phyloP scores from a whole-genome alignment of 1,140 invertebrate genomes.

The Chlorops oryzae region DNA sequence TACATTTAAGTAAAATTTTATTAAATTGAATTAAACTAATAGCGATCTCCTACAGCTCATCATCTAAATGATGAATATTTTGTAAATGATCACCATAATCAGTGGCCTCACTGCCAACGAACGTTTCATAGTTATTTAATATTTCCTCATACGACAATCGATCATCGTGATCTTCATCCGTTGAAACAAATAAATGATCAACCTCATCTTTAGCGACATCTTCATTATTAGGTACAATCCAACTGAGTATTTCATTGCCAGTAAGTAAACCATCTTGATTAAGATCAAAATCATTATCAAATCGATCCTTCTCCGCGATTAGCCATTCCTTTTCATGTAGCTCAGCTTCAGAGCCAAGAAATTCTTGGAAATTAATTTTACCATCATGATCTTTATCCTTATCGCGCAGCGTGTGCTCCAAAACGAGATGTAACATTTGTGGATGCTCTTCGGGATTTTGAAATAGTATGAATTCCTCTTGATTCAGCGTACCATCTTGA shows the following conservation, averaged over 20 bases:
- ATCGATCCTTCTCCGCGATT: constrained; percentile 80
- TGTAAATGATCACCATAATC: constrained; percentile 87
- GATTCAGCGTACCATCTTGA: constrained; percentile 70
- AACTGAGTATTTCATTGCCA: constrained; percentile 73
- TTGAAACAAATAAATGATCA: constrained; percentile 80
- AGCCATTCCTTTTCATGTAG: constrained; percentile 77
- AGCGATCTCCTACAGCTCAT: constrained; percentile 67
- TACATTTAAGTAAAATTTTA: no score
- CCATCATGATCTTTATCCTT: constrained; percentile 84
- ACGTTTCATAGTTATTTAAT: constrained; percentile 80
- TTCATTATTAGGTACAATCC: constrained; percentile 88
- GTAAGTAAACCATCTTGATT: constrained; percentile 80
- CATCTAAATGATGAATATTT: constrained; percentile 68
- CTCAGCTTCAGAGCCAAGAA: constrained; percentile 65
- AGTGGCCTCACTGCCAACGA: constrained; percentile 95
- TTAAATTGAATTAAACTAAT: neutral
- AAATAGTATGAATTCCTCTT: constrained; percentile 81
- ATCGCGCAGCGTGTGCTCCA: constrained; percentile 77
- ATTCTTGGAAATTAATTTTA: constrained; percentile 75
- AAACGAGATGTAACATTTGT: constrained; percentile 76
- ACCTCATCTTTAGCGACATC: constrained; percentile 88
- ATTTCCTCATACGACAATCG: constrained; percentile 81
- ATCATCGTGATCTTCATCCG: constrained; percentile 84
- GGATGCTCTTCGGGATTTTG: constrained; percentile 90
- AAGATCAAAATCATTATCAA: constrained; percentile 81